These are phyloP conservation scores for Spicauda simplicius DNA, from an alignment of 2,888 invertebrate species.

Conservation along the genomic window DNA sequence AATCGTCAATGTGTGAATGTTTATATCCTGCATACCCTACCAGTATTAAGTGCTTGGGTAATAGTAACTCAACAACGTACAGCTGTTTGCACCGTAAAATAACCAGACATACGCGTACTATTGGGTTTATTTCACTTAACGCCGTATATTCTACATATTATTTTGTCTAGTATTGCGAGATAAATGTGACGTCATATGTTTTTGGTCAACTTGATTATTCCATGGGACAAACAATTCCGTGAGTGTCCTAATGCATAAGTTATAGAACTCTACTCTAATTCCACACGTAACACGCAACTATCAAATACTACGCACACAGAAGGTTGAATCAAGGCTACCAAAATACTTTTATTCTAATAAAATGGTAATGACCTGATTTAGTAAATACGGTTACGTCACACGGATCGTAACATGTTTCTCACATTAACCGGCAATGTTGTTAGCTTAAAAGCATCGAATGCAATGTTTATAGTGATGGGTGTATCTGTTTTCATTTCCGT, in stretches of 20 bases:
- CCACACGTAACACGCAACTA: neutral
- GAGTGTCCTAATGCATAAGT: too few relatives aligned
- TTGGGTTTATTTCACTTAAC: neutral
- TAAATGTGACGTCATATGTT: too few relatives aligned
- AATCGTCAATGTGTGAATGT: constrained; percentile 17
- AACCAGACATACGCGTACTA: neutral
- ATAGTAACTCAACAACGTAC: constrained; percentile 31
- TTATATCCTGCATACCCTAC: constrained; percentile 22
- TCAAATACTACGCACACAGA: constrained; percentile 15
- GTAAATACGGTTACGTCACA: constrained; percentile 27
- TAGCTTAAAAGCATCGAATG: constrained; percentile 25
- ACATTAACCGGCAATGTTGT: constrained; percentile 26
- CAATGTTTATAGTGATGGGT: constrained; percentile 10
- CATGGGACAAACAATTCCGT: too few relatives aligned
- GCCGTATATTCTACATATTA: neutral
- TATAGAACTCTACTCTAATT: neutral
- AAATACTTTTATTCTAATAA: constrained; percentile 28
- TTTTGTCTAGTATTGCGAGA: too few relatives aligned
- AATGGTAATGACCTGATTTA: constrained; percentile 35
- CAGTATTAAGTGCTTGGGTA: constrained; percentile 32
- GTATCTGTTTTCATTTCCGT: constrained; percentile 12
- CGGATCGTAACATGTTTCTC: constrained; percentile 30
- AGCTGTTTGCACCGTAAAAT: neutral
- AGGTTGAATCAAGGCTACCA: constrained; percentile 22
- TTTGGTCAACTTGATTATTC: too few relatives aligned